A percentile compares a stretch with the other conserved stretches of the same genome.
phyloP scores from a whole-genome alignment of 30 jellyfish, hydroid and myxozoan genomes.

The Pseudorhiza aurosa region DNA sequence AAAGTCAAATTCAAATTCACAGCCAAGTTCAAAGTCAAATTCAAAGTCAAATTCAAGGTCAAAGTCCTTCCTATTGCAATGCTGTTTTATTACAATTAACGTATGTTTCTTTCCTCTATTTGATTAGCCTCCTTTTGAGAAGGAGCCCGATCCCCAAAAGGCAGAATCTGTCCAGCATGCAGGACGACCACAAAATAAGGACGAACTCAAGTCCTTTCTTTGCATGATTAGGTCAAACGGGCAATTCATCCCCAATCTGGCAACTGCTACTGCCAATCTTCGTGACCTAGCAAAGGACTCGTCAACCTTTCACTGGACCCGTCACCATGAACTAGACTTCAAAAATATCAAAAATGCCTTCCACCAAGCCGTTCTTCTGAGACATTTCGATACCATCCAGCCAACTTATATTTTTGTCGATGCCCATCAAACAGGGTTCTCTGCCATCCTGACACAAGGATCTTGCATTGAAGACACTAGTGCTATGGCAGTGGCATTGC shows the following conservation, averaged over 20 bases:
- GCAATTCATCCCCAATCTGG: too few relatives aligned
- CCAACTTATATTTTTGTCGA: neutral
- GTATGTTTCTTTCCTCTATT: too few relatives aligned
- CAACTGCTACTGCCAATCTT: conserved; percentile 16
- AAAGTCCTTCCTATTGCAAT: too few relatives aligned
- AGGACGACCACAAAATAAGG: neutral
- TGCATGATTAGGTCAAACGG: conserved; percentile 17
- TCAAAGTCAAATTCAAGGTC: too few relatives aligned
- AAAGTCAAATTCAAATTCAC: too few relatives aligned
- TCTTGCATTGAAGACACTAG: conserved; percentile 11
- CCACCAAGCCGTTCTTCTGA: neutral
- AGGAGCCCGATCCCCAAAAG: neutral
- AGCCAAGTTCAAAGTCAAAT: too few relatives aligned
- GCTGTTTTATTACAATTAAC: too few relatives aligned
- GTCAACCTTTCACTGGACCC: neutral
- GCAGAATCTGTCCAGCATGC: conserved; percentile 7
- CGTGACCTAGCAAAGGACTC: conserved; percentile 2
- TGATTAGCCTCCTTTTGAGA: too few relatives aligned
- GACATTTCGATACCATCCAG: neutral
- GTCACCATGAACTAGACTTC: conserved; percentile 7
- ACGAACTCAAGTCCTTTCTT: conserved; percentile 14
- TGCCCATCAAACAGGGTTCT: neutral
- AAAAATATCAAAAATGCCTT: conserved; percentile 15
- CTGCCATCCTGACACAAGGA: conserved; percentile 58
- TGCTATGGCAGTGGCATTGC: conserved; percentile 63